Evolutionary conservation across 2,113 vertebrate genomes (phyloP).

Genomic region (Seriola quinqueradiata): DNA sequence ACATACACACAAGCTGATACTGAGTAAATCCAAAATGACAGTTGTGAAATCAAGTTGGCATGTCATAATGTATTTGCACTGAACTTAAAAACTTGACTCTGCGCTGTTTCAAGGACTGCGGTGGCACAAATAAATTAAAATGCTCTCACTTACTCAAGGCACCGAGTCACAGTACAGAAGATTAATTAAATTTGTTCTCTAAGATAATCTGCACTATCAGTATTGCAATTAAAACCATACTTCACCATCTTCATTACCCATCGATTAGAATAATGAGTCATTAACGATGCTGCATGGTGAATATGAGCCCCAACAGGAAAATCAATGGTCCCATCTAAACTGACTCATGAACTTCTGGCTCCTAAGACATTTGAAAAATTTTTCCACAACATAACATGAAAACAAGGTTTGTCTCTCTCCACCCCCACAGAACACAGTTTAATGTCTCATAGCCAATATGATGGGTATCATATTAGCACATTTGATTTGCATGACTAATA

Average conservation of each 20-base stretch:
- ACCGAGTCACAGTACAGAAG: constrained; percentile 51
- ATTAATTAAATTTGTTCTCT: constrained; percentile 60
- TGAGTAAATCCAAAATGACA: background rate
- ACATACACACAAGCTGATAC: background rate
- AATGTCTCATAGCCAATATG: constrained; percentile 16
- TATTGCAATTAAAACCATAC: constrained; percentile 60
- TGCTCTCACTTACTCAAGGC: constrained; percentile 2
- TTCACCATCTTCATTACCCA: constrained; percentile 61
- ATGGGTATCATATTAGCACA: background rate
- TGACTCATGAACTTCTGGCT: constrained; percentile 39
- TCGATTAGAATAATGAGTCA: constrained; percentile 66
- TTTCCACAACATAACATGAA: background rate
- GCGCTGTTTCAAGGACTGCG: background rate
- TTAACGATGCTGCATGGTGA: constrained; percentile 50
- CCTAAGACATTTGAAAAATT: constrained; percentile 32
- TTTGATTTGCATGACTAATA: background rate
- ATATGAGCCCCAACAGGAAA: constrained; percentile 49
- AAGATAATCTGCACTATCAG: constrained; percentile 47
- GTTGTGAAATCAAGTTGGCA: background rate
- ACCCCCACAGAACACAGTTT: constrained; percentile 15
- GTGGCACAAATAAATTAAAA: constrained; percentile 41
- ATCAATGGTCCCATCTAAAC: constrained; percentile 56
- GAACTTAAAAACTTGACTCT: background rate
- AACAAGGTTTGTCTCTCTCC: background rate
- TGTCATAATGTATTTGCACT: background rate